These are phyloP conservation scores for Nematopogon swammerdamellus DNA, from an alignment of 2,888 invertebrate genomes.

Conservation along the genomic window DNA sequence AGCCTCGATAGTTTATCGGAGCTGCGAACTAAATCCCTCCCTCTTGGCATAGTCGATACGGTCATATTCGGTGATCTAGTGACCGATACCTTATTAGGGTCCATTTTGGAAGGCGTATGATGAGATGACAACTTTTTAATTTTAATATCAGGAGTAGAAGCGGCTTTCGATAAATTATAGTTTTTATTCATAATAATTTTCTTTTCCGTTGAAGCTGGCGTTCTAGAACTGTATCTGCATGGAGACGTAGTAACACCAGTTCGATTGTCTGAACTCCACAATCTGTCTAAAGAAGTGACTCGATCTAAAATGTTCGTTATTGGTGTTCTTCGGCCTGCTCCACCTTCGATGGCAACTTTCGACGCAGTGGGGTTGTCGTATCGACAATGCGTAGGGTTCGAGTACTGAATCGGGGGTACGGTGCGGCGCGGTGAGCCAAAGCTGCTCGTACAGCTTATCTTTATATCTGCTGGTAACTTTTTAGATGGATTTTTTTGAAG, in stretches of 20 bases:
- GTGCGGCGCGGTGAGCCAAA: conserved; percentile 44
- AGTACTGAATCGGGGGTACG: conserved; percentile 39
- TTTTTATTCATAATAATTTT: not conserved
- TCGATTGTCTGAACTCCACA: conserved; percentile 48
- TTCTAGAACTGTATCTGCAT: not conserved
- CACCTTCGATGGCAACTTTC: conserved; percentile 42
- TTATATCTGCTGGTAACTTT: conserved; percentile 19
- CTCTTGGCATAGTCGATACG: conserved; percentile 26
- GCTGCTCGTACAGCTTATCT: conserved; percentile 35
- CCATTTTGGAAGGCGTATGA: not conserved
- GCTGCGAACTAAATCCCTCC: conserved; percentile 46
- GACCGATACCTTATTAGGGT: not conserved
- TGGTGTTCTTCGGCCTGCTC: conserved; percentile 46
- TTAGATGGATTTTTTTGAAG: conserved; percentile 18
- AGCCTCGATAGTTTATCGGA: conserved; percentile 42
- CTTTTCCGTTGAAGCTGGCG: not conserved
- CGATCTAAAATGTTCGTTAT: conserved; percentile 48
- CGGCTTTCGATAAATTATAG: not conserved
- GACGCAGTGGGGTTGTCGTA: conserved; percentile 21
- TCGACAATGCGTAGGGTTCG: conserved; percentile 25
- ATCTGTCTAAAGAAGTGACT: conserved; percentile 54
- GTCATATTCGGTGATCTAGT: conserved; percentile 11
- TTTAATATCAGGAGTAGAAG: not conserved
- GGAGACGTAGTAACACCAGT: conserved; percentile 20
- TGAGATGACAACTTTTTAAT: not conserved